Evolutionary conservation across 2,113 vertebrate species (phyloP), one percentile per base, ranked within the genome.

Genomic region (Astatotilapia flaviijosephi): DNA sequence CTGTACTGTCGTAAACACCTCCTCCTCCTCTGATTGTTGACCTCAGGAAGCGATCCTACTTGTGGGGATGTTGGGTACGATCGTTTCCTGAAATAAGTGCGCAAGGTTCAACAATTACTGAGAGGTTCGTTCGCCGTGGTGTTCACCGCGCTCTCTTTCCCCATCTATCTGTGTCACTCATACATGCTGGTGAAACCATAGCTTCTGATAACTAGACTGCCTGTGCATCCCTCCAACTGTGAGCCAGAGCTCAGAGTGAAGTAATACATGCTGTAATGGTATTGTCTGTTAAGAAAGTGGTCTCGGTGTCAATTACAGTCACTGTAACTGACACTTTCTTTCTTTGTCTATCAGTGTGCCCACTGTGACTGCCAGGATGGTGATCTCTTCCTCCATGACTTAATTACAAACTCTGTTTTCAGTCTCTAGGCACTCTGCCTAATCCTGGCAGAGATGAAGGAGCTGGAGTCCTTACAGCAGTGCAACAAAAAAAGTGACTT

Each of bases 341-440:
- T 83, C 55, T 40, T 49, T 68, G 40, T 88, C 13, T 45, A 40
- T 85, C 82, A 31, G 11, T 23, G 80, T 83, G 54, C 79, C 81
- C 82, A 47, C 35, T 26, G 73, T 60, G 84, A 40, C 62, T 91
- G 37, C 49, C 79, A 79, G 45, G 85, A n/a, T 56, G 6, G 8
- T 45, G 33, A 86, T 65, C 40, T 75, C 75, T 60, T 79, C 75
- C 80, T 83, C 73, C 49, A 31, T 42, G 15, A 92, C 65, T 89
- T 88, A 87, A 88, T 83, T 89, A 58, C 62, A 84, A 86, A 82
- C 75, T 80, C 51, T 60, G 75, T 73, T 89, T 83, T 79, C 47
- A 53, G 13, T 37, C 42, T 40, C 75, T 21, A 6, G 55, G 35
- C 47, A 82, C 81, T 51, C 53, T 4, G 12, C 26, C 53, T 19